Conservation (phyloP, 2,113 vertebrate genomes). For the Meriones unguiculatus region DNA sequence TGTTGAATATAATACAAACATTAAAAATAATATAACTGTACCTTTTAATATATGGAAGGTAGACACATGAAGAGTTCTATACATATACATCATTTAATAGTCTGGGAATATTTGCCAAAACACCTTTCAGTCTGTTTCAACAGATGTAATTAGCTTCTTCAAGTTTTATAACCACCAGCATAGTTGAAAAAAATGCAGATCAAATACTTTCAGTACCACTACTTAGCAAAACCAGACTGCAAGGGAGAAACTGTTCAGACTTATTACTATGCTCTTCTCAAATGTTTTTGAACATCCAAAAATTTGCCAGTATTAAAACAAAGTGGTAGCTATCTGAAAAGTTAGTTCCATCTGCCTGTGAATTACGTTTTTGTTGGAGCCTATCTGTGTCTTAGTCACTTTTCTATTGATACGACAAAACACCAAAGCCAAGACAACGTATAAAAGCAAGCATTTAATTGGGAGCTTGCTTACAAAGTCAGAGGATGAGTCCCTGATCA, state of each 20-base stretch:
- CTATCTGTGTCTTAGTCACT: conserved; percentile 28
- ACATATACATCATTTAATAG: not conserved
- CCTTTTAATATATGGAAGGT: not conserved
- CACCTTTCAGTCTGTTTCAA: conserved; percentile 57
- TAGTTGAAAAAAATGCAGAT: not conserved
- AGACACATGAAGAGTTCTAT: not conserved
- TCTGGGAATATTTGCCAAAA: conserved; percentile 39
- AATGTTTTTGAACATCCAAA: not conserved
- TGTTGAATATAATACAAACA: not conserved
- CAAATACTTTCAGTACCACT: conserved; percentile 18
- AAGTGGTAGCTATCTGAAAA: conserved; percentile 4
- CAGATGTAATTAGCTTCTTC: conserved; percentile 53
- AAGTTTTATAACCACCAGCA: conserved; percentile 33
- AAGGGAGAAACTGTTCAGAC: not conserved
- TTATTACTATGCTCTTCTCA: not conserved
- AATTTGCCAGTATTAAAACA: not conserved
- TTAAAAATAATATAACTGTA: not conserved
- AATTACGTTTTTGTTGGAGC: conserved; percentile 38
- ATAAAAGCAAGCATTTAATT: not conserved
- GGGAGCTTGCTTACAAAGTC: not conserved
- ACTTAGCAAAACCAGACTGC: accelerated
- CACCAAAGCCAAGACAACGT: not conserved
- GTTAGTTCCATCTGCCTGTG: not conserved
- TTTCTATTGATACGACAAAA: not conserved
- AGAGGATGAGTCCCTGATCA: not conserved